Evolutionary conservation across 2,797 vertebrate genomes (phyloP).

Genomic region (Pseudochromis fuscus): DNA sequence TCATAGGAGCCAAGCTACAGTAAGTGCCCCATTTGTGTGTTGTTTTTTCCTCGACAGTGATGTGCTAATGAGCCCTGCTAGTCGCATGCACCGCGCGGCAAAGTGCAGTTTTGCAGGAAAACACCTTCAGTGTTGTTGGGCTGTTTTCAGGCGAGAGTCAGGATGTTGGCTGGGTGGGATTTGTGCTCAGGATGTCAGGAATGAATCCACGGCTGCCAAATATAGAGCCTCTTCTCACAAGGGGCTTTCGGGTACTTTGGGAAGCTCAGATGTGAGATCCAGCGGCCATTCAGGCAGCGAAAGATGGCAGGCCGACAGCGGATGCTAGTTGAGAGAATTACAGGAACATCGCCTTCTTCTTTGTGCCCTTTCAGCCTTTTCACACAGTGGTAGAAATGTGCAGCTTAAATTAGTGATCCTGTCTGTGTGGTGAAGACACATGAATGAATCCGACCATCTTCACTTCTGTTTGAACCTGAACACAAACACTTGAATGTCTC

Average conservation of each 20-base stretch:
- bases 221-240: conserved; percentile 59
- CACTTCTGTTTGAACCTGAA: not conserved
- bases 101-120: conserved; percentile 65
- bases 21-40: conserved; percentile 68
- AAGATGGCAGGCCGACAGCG: conserved; percentile 12
- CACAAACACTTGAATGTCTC: not conserved
- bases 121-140: conserved; percentile 42
- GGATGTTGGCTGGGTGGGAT: conserved; percentile 66
- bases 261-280: conserved; percentile 46
- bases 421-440: not conserved
- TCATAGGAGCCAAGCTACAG: conserved; percentile 37
- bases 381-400: not conserved
- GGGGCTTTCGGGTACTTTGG: conserved; percentile 52
- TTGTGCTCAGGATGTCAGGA: conserved; percentile 60
- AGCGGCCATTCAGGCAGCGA: conserved; percentile 36
- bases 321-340: conserved; percentile 18
- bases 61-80: conserved; percentile 61
- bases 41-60: conserved; percentile 44
- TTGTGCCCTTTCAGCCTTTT: not conserved
- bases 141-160: conserved; percentile 39
- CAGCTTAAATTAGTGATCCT: not conserved
- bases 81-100: conserved; percentile 39
- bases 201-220: conserved; percentile 60
- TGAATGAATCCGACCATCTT: not conserved
- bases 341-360: not conserved